These are phyloP conservation scores for Seladonia tumulorum DNA, from an alignment of 2,888 invertebrate species.

Conservation along the genomic window DNA sequence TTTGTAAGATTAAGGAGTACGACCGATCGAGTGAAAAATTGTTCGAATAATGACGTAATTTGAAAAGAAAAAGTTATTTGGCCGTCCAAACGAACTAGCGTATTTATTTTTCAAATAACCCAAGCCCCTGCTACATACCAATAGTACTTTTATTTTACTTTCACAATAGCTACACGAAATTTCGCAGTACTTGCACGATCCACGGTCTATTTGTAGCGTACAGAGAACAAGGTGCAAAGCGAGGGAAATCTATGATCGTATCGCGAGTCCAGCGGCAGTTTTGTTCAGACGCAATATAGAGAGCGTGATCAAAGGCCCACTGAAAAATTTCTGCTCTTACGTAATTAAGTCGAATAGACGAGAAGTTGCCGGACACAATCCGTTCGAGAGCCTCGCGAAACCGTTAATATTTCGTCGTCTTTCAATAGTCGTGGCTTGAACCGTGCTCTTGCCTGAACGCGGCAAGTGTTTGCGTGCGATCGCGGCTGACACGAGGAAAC, in stretches of 20 bases:
- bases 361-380: constrained; percentile 13
- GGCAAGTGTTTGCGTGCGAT: not conserved
- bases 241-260: not conserved
- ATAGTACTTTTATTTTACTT: too few relatives aligned
- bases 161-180: not conserved
- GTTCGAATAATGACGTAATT: too few relatives aligned
- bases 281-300: not conserved
- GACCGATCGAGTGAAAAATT: too few relatives aligned
- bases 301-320: not conserved
- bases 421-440: constrained; percentile 35
- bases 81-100: too few relatives aligned
- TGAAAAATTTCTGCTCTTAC: constrained; percentile 25
- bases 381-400: not conserved
- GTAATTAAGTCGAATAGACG: constrained; percentile 38
- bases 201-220: not conserved
- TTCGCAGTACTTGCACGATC: not conserved
- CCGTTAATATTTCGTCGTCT: constrained; percentile 46
- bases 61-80: too few relatives aligned
- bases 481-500: constrained; percentile 50
- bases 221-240: not conserved
- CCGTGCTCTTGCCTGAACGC: not conserved
- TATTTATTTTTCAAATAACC: too few relatives aligned
- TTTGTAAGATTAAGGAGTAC: too few relatives aligned
- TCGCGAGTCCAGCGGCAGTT: not conserved
- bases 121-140: too few relatives aligned